Conservation (phyloP, 2,888 invertebrate species). For the Sinohyriopsis cumingii region DNA sequence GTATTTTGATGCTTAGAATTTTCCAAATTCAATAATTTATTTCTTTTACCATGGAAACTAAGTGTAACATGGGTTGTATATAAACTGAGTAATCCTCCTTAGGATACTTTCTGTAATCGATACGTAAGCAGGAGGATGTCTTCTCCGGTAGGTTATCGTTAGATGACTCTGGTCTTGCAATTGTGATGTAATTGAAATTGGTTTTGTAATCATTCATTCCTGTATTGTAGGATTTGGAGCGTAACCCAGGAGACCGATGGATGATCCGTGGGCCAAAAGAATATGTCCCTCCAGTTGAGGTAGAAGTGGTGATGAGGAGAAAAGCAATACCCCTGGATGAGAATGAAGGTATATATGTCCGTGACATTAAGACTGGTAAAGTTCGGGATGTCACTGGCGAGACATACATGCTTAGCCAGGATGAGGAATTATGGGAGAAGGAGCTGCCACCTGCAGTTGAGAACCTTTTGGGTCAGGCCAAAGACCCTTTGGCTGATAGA, state of each 20-base stretch:
- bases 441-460: constrained; percentile 71
- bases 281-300: constrained; percentile 74
- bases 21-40: no score
- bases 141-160: no score
- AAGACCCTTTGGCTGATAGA: constrained; percentile 72
- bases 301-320: constrained; percentile 72
- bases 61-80: no score
- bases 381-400: constrained; percentile 72
- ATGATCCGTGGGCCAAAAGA: constrained; percentile 74
- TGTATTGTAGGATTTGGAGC: constrained; percentile 32
- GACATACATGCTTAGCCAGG: constrained; percentile 74
- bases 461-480: constrained; percentile 52
- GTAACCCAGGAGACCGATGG: constrained; percentile 74
- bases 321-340: constrained; percentile 74
- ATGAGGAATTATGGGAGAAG: constrained; percentile 71
- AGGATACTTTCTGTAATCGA: no score
- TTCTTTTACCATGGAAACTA: no score
- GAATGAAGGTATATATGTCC: constrained; percentile 75
- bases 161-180: neutral
- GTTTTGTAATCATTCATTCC: neutral
- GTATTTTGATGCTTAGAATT: no score
- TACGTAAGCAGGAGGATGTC: neutral
- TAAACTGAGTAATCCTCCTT: no score
- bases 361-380: constrained; percentile 73
- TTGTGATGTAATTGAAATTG: neutral